A percentile compares a stretch with the other conserved stretches of the same genome.
Conservation (phyloP, 2,113 vertebrate genomes). For the Butastur rufipennis region DNA sequence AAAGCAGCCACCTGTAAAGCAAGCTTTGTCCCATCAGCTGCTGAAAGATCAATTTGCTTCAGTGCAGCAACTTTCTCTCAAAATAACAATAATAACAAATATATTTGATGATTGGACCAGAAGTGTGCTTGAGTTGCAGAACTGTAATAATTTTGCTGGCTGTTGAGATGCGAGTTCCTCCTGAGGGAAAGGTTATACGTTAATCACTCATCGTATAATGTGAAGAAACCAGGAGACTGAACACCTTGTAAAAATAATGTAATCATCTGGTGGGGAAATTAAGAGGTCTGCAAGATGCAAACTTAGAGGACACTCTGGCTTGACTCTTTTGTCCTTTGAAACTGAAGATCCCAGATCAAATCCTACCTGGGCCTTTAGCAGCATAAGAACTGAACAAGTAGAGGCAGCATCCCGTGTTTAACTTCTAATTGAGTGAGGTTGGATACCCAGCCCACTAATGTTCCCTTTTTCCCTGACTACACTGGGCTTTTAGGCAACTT, state of each 20-base stretch:
- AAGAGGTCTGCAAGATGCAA: conserved; percentile 38
- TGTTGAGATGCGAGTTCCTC: not conserved
- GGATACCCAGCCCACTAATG: not conserved
- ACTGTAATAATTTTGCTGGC: not conserved
- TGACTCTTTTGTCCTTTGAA: conserved; percentile 57
- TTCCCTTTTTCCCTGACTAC: not conserved
- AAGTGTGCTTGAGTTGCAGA: not conserved
- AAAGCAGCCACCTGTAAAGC: not conserved
- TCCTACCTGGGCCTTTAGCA: not conserved
- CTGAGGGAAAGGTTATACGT: not conserved
- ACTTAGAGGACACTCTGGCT: not conserved
- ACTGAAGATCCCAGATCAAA: conserved; percentile 17
- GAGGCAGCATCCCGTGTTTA: not conserved
- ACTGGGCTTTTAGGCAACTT: not conserved
- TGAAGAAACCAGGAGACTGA: conserved; percentile 2
- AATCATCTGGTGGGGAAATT: not conserved
- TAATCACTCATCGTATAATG: conserved; percentile 13
- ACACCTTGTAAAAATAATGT: conserved; percentile 65
- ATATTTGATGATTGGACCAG: not conserved
- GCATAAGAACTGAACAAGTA: not conserved
- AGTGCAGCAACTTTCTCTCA: not conserved
- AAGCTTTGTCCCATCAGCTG: not conserved
- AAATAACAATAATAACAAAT: not conserved
- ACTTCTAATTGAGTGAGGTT: not conserved
- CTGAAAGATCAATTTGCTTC: not conserved